Percentiles rank a stretch among this genome's conserved stretches.
phyloP scores from a whole-genome alignment of 2,797 vertebrate genomes.

The Pipistrellus pygmaeus region DNA sequence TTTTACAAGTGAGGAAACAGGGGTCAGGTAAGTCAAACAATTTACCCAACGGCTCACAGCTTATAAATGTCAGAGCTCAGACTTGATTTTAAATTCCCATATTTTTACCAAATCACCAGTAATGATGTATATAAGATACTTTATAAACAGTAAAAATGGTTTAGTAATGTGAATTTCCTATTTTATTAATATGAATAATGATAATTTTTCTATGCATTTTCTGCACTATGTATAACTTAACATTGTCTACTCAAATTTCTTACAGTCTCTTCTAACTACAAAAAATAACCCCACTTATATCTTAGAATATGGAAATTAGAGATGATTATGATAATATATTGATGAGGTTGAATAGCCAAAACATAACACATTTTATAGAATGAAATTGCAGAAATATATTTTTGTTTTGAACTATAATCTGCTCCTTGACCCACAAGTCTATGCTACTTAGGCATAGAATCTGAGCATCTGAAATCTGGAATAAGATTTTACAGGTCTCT shows the following conservation, averaged over 20 bases:
- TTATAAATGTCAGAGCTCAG: background rate
- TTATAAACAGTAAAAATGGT: background rate
- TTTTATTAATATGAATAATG: background rate
- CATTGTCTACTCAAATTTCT: slow-evolving; percentile 22
- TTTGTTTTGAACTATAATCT: background rate
- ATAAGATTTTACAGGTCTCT: slow-evolving; percentile 33
- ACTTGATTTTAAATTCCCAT: background rate
- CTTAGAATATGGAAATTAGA: slow-evolving; percentile 25
- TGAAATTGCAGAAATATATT: background rate
- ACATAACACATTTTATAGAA: background rate
- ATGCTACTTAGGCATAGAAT: background rate
- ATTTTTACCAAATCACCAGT: background rate
- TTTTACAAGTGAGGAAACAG: background rate
- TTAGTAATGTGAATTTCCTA: slow-evolving; percentile 5
- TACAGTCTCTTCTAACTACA: background rate
- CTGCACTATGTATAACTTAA: background rate
- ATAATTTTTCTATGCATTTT: slow-evolving; percentile 44
- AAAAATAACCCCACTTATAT: slow-evolving; percentile 20
- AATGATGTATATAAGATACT: background rate
- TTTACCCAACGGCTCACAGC: background rate
- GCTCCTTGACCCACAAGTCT: background rate
- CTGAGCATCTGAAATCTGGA: background rate
- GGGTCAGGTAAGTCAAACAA: background rate
- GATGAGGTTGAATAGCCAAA: slow-evolving; percentile 11
- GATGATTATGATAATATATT: background rate